These are phyloP conservation scores for Catharus minimus DNA, from an alignment of 2,113 vertebrate genomes.

Conservation along the genomic window DNA sequence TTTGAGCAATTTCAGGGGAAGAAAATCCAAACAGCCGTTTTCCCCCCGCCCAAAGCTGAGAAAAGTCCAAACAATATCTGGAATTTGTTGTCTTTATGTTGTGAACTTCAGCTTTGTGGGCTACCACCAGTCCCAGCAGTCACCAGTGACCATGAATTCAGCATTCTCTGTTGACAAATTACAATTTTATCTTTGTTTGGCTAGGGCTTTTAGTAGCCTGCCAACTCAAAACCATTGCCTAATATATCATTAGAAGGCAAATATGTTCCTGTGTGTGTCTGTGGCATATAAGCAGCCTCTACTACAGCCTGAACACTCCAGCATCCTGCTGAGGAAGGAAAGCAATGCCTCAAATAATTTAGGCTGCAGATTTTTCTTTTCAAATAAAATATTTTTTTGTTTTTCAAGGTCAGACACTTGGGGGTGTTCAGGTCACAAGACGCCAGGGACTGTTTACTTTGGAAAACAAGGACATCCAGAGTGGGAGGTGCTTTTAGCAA, in stretches of 20 bases:
- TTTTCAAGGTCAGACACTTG: conserved; percentile 41
- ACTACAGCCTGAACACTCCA: background rate
- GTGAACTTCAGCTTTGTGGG: background rate
- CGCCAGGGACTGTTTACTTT: conserved; percentile 39
- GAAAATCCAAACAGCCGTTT: background rate
- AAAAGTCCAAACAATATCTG: background rate
- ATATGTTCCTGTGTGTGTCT: background rate
- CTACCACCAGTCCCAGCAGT: background rate
- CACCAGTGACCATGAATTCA: conserved; percentile 25
- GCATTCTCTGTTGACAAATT: conserved; percentile 41
- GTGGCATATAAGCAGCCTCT: background rate
- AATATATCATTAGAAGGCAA: conserved; percentile 41
- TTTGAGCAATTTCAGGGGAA: background rate
- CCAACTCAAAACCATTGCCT: conserved; percentile 52
- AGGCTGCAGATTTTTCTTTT: conserved; percentile 25
- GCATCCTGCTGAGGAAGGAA: conserved; percentile 41
- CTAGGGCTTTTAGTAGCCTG: conserved; percentile 43
- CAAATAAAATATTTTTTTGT: conserved; percentile 44
- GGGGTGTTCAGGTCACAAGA: conserved; percentile 43
- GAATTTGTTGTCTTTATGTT: background rate
- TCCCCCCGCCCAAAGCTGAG: rapidly evolving
- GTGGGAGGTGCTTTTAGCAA: conserved; percentile 35
- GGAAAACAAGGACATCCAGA: conserved; percentile 32
- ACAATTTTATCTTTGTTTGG: conserved; percentile 50
- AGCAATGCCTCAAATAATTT: conserved; percentile 18